A percentile compares a stretch with the other conserved stretches of the same genome.
phyloP scores from a whole-genome alignment of 2,797 vertebrate genomes.

The Moxostoma hubbsi region DNA sequence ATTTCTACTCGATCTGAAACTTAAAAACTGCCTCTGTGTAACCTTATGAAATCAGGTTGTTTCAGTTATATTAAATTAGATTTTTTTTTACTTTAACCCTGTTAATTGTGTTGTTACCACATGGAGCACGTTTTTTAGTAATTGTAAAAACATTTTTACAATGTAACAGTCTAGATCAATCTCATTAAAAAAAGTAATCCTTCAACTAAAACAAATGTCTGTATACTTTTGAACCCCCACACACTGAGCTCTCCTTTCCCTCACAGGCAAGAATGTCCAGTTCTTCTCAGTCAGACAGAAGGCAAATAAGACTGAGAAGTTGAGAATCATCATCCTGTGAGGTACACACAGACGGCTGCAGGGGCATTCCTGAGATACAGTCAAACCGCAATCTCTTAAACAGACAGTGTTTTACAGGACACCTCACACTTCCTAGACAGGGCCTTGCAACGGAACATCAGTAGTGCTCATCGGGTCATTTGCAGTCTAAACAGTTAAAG shows the following conservation, averaged over 20 bases:
- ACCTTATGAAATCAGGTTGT: too few species aligned
- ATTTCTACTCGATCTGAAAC: too few species aligned
- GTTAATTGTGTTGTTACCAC: background rate
- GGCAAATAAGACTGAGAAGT: slow-evolving; percentile 32
- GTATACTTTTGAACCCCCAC: slow-evolving; percentile 41
- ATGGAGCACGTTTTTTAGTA: too few species aligned
- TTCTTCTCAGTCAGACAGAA: background rate
- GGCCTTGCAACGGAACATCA: slow-evolving; percentile 57
- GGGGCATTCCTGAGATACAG: slow-evolving; percentile 52
- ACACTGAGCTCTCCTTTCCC: slow-evolving; percentile 40
- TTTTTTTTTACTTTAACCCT: background rate
- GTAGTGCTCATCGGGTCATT: slow-evolving; percentile 28
- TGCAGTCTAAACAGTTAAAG: slow-evolving; percentile 23
- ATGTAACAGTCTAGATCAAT: too few species aligned
- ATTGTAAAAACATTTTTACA: too few species aligned
- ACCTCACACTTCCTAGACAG: slow-evolving; percentile 63
- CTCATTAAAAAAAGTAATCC: too few species aligned
- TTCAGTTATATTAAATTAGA: too few species aligned
- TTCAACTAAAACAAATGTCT: too few species aligned
- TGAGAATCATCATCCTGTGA: slow-evolving; percentile 36
- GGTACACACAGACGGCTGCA: slow-evolving; percentile 33
- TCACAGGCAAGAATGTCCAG: slow-evolving; percentile 19
- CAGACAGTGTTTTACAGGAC: slow-evolving; percentile 56
- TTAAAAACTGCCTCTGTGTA: too few species aligned
- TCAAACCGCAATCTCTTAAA: slow-evolving; percentile 44